These are phyloP conservation scores for Condylura cristata DNA, from an alignment of 2,113 vertebrate species.

Conservation along the genomic window DNA sequence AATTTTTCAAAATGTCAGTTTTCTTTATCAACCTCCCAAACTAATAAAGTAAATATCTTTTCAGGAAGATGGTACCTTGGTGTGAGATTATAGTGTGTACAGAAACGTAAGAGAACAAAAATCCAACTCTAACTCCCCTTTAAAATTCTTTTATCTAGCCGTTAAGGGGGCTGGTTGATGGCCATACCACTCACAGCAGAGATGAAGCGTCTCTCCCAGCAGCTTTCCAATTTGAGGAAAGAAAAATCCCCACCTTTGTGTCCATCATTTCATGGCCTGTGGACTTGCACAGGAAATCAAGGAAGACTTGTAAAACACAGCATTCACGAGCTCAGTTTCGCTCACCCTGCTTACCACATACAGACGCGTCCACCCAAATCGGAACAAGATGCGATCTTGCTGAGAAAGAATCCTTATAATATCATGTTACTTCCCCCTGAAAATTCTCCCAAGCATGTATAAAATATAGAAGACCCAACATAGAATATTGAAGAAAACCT, in stretches of 20 bases:
- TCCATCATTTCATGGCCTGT: constrained; percentile 40
- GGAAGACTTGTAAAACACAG: constrained; percentile 71
- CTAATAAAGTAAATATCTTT: constrained; percentile 40
- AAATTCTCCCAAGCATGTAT: constrained; percentile 68
- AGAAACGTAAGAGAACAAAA: constrained; percentile 35
- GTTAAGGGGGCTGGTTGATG: constrained; percentile 51
- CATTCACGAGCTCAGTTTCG: constrained; percentile 51
- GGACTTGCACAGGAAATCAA: constrained; percentile 77
- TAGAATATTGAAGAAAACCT: constrained; percentile 36
- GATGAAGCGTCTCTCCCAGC: constrained; percentile 58
- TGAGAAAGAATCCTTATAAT: constrained; percentile 80
- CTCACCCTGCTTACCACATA: constrained; percentile 60
- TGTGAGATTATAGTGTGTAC: constrained; percentile 50
- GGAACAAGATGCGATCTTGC: constrained; percentile 84
- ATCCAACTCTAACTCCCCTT: background rate
- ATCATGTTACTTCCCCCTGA: constrained; percentile 63
- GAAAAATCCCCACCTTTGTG: constrained; percentile 57
- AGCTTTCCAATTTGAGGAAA: constrained; percentile 67
- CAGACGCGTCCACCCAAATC: constrained; percentile 74
- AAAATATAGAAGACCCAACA: constrained; percentile 70
- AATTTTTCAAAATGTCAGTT: constrained; percentile 61
- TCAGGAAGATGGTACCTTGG: background rate
- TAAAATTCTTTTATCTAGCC: constrained; percentile 38
- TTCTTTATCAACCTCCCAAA: constrained; percentile 62
- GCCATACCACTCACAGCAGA: constrained; percentile 26